Evolutionary conservation across 2,888 invertebrate species (phyloP).

Genomic region (Morinoia aosen): DNA sequence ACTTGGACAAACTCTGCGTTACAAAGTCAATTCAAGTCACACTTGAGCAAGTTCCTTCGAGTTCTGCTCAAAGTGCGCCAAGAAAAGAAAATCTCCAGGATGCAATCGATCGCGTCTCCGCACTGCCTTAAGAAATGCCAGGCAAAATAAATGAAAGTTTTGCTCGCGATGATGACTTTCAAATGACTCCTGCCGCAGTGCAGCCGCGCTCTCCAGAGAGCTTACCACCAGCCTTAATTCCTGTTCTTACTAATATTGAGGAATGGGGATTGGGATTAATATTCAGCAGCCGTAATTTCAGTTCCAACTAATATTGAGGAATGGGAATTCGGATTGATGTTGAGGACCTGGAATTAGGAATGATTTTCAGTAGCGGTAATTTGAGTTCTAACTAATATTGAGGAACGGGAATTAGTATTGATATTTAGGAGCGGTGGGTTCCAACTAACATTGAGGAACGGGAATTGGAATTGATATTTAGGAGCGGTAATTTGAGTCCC

Average conservation of each 20-base stretch:
- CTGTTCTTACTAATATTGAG: too few relatives aligned
- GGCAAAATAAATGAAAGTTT: background rate
- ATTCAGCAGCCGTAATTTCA: too few relatives aligned
- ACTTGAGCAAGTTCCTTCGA: constrained; percentile 37
- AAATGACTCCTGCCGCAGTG: background rate
- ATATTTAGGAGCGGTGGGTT: too few relatives aligned
- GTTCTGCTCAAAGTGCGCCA: background rate
- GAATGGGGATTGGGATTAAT: too few relatives aligned
- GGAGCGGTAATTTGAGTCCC: background rate
- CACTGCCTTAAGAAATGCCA: background rate
- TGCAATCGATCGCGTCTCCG: constrained; percentile 22
- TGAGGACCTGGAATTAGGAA: too few relatives aligned
- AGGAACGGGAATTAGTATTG: background rate
- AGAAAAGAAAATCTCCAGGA: constrained; percentile 34
- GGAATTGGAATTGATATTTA: too few relatives aligned
- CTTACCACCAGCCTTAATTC: background rate
- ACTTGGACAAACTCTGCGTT: constrained; percentile 40
- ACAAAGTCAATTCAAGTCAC: constrained; percentile 48
- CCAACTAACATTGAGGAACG: too few relatives aligned
- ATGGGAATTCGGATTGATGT: too few relatives aligned
- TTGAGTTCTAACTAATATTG: background rate
- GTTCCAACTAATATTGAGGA: too few relatives aligned
- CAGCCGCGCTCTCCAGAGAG: background rate
- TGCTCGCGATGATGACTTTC: background rate
- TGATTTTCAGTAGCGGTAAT: too few relatives aligned